These are phyloP conservation scores for Pangasius larnaudii DNA, from an alignment of 2,797 vertebrate species.

Conservation along the genomic window DNA sequence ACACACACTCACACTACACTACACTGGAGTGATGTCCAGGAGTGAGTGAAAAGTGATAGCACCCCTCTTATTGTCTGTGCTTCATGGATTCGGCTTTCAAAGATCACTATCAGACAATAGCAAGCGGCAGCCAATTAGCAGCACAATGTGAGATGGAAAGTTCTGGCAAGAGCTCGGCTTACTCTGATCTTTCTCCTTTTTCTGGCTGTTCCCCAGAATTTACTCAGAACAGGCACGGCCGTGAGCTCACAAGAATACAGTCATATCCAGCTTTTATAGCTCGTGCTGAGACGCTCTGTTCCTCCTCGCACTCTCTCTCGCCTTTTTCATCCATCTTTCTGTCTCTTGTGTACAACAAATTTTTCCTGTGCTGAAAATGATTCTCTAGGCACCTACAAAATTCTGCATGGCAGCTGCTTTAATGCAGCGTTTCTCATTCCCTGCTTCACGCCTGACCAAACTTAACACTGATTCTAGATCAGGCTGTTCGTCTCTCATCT, in stretches of 20 bases:
- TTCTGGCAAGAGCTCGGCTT: slow-evolving; percentile 46
- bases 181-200: slow-evolving; percentile 39
- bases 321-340: background rate
- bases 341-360: background rate
- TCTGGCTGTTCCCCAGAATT: slow-evolving; percentile 33
- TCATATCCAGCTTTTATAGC: background rate
- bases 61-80: slow-evolving; percentile 36
- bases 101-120: slow-evolving; percentile 55
- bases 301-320: background rate
- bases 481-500: background rate
- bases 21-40: background rate
- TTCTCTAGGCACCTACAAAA: slow-evolving; percentile 6
- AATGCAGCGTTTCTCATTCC: slow-evolving; percentile 57
- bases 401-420: slow-evolving; percentile 56
- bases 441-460: slow-evolving; percentile 32
- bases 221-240: slow-evolving; percentile 9
- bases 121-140: slow-evolving; percentile 49
- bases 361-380: background rate
- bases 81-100: slow-evolving; percentile 51
- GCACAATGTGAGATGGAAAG: slow-evolving; percentile 54
- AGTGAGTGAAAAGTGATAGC: slow-evolving; percentile 43
- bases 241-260: background rate
- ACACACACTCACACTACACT: no score
- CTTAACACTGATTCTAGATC: slow-evolving; percentile 35
- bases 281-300: background rate